phyloP scores from a whole-genome alignment of 2,888 invertebrate genomes.

The Leptopterna dolabrata region DNA sequence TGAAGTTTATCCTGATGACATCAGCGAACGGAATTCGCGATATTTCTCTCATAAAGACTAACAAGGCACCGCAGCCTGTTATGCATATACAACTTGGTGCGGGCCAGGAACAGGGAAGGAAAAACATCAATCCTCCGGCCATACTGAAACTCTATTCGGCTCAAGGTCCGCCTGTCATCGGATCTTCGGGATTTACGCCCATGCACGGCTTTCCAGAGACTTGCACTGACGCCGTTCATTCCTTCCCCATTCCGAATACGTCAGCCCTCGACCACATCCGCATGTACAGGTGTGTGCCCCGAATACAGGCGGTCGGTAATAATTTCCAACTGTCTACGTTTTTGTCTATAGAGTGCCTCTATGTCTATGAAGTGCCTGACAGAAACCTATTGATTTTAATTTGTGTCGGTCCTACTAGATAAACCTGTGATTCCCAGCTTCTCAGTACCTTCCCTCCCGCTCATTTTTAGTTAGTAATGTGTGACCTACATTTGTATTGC shows the following conservation, averaged over 20 bases:
- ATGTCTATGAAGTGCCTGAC: no score
- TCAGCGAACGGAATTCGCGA: background rate
- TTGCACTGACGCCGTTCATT: background rate
- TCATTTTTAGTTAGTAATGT: no score
- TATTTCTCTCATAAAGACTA: background rate
- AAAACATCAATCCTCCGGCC: background rate
- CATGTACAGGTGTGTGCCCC: background rate
- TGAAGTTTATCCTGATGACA: background rate
- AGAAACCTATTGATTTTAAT: no score
- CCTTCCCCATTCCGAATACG: background rate
- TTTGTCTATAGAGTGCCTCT: no score
- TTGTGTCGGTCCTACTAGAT: no score
- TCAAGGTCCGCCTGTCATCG: background rate
- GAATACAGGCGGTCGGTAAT: no score
- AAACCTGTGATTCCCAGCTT: no score
- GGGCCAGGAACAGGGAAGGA: background rate
- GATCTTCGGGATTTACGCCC: background rate
- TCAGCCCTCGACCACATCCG: background rate
- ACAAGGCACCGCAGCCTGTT: background rate
- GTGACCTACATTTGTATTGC: no score
- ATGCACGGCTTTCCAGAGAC: background rate
- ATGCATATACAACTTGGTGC: background rate
- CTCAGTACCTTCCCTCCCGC: no score
- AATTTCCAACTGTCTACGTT: no score
- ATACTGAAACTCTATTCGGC: background rate